phyloP scores from a whole-genome alignment of 2,797 vertebrate species.

The Mormyrops attenuatus region DNA sequence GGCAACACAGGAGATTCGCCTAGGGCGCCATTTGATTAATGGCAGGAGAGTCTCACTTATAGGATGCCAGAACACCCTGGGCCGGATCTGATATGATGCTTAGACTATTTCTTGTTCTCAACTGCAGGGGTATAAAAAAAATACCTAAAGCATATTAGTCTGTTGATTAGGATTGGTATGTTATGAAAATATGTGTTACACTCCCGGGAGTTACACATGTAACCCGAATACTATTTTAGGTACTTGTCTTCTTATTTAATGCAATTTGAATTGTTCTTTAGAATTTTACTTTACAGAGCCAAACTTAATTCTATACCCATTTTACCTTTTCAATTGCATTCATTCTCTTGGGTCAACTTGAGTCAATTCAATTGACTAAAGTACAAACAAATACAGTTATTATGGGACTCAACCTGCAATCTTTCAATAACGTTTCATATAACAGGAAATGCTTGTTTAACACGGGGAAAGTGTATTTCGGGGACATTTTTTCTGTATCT shows the following conservation, averaged over 20 bases:
- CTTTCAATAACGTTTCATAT: background rate
- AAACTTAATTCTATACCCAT: background rate
- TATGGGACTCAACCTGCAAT: background rate
- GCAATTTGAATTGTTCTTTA: background rate
- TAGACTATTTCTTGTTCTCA: background rate
- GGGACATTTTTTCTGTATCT: background rate
- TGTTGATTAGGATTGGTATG: background rate
- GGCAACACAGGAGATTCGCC: background rate
- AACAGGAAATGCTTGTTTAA: background rate
- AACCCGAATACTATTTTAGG: background rate
- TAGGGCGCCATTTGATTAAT: background rate
- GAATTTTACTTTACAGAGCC: background rate
- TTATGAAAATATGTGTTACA: background rate
- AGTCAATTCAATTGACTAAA: slow-evolving; percentile 11
- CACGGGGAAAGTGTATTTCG: background rate
- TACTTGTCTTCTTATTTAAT: background rate
- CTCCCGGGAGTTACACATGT: background rate
- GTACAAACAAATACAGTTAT: background rate
- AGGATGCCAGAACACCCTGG: background rate
- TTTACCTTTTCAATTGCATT: slow-evolving; percentile 2
- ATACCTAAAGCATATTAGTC: background rate
- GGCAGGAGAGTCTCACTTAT: background rate
- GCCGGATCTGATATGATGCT: background rate
- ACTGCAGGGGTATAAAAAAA: background rate
- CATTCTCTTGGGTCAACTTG: background rate